Evolutionary conservation across 2,113 vertebrate genomes (phyloP), one percentile per base, ranked within the genome.

Genomic region (Platycercus adscitus): DNA sequence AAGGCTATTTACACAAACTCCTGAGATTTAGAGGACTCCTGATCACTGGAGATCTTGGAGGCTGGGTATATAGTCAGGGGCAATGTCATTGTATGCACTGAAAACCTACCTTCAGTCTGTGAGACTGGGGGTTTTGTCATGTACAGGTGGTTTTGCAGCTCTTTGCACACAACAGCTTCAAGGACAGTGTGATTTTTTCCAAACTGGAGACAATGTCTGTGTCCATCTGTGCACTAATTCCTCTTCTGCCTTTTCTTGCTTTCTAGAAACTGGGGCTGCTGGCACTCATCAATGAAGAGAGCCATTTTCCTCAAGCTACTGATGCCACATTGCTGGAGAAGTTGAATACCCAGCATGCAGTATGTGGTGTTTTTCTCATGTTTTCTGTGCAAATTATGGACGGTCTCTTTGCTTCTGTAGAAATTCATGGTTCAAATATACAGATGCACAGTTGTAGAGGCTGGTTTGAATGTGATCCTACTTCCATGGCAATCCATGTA

Each of bases 271-370:
- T 99, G 90, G 99, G 99, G 39, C 98, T 99, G 20, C 98, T 99
- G 82, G 99, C 99, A 2, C 98, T 99, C 44, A 98, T 99, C 96
- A 99, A 99, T 52, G 99, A 99, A 98, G 99, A 99, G 96, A 99
- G 99, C 89, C 99, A 99, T 97, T 99, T 99, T 95, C 99, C 99
- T 56, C 99, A 99, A 97, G 99, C 99, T 86, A 99, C 99, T 13
- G 99, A 99, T 81, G 98, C 96, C 83, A 99, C 99, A 13, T 97
- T 99, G 58, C 93, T 99, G 98, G 99, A 98, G 96, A 99, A 99
- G 78, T 88, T 99, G 63, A 99, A 99, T 94, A 98, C 94, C 55
- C 99, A 99, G 53, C 99, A 99, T 82, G 98, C 98, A 3, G 99
- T 99, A 98, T 17, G 99, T 97, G 35, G 24, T 55, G 13, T 33